Evolutionary conservation across 2,888 invertebrate genomes (phyloP).

Genomic region (Silvanus unidentatus): DNA sequence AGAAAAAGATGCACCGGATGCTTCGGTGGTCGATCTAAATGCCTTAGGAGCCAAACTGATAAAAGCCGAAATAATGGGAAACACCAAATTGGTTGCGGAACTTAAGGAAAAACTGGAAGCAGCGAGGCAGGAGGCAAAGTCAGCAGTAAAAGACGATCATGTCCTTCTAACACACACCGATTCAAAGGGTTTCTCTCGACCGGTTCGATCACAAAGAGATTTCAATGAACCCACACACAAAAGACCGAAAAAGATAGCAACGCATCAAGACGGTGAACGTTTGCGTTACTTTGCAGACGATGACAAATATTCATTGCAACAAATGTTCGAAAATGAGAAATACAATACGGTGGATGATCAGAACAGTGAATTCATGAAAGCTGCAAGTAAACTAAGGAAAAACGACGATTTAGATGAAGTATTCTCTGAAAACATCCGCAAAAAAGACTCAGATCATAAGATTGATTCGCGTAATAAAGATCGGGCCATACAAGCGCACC

Average conservation of each 20-base stretch:
- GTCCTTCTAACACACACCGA: slow-evolving; percentile 66
- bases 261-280: slow-evolving; percentile 67
- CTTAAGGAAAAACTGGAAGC: slow-evolving; percentile 69
- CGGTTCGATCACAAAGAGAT: slow-evolving; percentile 47
- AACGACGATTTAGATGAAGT: slow-evolving; percentile 80
- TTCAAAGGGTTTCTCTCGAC: slow-evolving; percentile 61
- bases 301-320: slow-evolving; percentile 76
- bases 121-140: slow-evolving; percentile 51
- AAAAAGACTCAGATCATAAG: slow-evolving; percentile 56
- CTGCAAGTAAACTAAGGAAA: slow-evolving; percentile 57
- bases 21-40: slow-evolving; percentile 77
- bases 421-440: slow-evolving; percentile 72
- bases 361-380: slow-evolving; percentile 70
- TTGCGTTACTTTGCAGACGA: slow-evolving; percentile 84
- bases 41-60: slow-evolving; percentile 83
- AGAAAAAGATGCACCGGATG: background rate
- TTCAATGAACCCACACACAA: slow-evolving; percentile 47
- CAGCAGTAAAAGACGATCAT: slow-evolving; percentile 40
- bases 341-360: slow-evolving; percentile 73
- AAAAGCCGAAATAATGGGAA: slow-evolving; percentile 91
- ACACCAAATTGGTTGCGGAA: slow-evolving; percentile 60
- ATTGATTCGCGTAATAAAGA: slow-evolving; percentile 57
- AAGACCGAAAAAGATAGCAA: slow-evolving; percentile 57
- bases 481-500: slow-evolving; percentile 68
- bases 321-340: slow-evolving; percentile 81